These are phyloP conservation scores for Piezodorus guildinii DNA, from an alignment of 1,140 invertebrate genomes.

Conservation along the genomic window DNA sequence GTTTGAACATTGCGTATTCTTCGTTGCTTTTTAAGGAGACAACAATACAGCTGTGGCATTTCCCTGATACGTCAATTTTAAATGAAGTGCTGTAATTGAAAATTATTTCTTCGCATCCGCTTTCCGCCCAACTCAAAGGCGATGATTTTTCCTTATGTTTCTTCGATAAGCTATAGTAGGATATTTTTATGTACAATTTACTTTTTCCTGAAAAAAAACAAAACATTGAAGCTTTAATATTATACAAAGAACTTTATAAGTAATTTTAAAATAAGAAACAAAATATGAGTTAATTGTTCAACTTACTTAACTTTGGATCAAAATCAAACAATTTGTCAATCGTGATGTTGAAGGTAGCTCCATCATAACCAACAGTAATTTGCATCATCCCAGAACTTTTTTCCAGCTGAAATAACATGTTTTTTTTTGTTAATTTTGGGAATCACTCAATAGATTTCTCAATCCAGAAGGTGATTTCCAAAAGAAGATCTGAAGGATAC, in stretches of 20 bases:
- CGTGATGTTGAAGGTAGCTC: background rate
- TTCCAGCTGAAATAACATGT: slow-evolving; percentile 2
- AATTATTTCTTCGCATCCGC: background rate
- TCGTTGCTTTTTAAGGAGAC: slow-evolving; percentile 17
- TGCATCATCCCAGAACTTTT: slow-evolving; percentile 9
- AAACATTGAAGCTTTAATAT: background rate
- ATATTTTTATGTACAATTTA: slow-evolving; percentile 16
- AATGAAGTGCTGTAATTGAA: slow-evolving; percentile 14
- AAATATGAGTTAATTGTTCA: background rate
- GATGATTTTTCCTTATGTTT: slow-evolving; percentile 23
- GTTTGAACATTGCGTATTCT: slow-evolving; percentile 9
- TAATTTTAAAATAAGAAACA: too few relatives aligned
- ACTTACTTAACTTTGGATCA: background rate
- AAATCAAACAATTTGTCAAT: slow-evolving; percentile 2
- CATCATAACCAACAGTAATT: slow-evolving; percentile 1
- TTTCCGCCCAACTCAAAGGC: background rate
- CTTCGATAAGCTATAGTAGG: slow-evolving; percentile 19
- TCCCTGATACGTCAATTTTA: slow-evolving; percentile 11
- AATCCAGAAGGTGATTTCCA: too few relatives aligned
- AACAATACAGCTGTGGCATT: slow-evolving; percentile 17
- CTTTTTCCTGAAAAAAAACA: slow-evolving; percentile 11
- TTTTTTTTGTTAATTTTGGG: too few relatives aligned
- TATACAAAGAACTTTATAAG: too few relatives aligned
- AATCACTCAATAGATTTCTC: too few relatives aligned
- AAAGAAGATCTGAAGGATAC: too few relatives aligned